Evolutionary conservation across 2,797 vertebrate genomes (phyloP), one percentile per base, ranked within the genome.

Genomic region (Percopsis omiscomaycus): DNA sequence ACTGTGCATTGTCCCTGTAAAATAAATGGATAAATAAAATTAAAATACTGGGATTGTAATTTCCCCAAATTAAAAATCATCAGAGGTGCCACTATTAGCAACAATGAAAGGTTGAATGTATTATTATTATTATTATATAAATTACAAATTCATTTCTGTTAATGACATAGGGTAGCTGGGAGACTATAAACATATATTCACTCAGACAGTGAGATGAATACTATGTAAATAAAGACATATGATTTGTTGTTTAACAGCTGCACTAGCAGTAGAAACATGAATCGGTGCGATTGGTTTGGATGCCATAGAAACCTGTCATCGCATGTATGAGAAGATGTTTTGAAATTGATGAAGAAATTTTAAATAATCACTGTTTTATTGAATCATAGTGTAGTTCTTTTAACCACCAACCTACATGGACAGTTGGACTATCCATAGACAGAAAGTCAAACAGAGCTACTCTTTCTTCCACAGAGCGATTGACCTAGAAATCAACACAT

Each of bases 381-480:
- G 0, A 9, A 44, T 66, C 27, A 45, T 1, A 32, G 14, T 56
- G 59, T 3, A 3, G 15, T 44, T 55, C 15, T 1, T 55, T 46
- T 0, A 50, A 66, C 52, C 5, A 9, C 48, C 55, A 16, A 73
- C 81, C 44, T 74, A 85, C 75, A 8, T 53, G 58, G 49, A 3
- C n/a, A 1, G 4, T 0, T 1, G 51, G 51, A 54, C 60, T 59
- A 15, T 44, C 28, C 5, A 57, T 68, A 64, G 80, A 61, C 3
- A 82, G 71, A 32, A 82, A 71, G 79, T 86, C 79, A 62, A 81
- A 84, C 57, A 84, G 66, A 27, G 64, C 50, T 29, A 83, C 68
- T 65, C 73, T 73, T 3, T 45, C 54, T 30, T 3, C 27, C 45
- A 62, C 44, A 1, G 68, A 50, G 37, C 29, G 5, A 42, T 3